Percentiles rank a stretch among this genome's conserved stretches.
Conservation (phyloP, 2,888 invertebrate species). For the Eupithecia subfuscata region DNA sequence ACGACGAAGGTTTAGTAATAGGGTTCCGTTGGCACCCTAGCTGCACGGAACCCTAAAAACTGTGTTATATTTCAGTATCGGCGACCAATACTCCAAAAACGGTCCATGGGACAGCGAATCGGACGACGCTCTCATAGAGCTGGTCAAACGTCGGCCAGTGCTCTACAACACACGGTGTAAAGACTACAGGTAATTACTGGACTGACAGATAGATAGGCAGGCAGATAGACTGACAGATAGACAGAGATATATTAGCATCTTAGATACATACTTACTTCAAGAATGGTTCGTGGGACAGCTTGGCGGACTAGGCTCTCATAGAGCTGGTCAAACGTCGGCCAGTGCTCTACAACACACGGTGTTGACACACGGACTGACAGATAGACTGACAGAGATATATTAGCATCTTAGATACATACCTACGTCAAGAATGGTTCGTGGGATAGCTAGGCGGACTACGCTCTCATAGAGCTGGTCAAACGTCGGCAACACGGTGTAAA, state of each 20-base stretch:
- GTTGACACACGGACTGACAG: constrained; percentile 7
- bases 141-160: constrained; percentile 17
- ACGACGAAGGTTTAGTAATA: too few relatives aligned
- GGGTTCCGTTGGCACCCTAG: too few relatives aligned
- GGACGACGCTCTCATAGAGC: constrained; percentile 22
- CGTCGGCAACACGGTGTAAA: too few relatives aligned
- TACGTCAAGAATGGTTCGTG: too few relatives aligned
- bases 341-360: constrained; percentile 18
- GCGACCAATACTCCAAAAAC: constrained; percentile 26
- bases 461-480: too few relatives aligned
- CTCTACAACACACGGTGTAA: constrained; percentile 23
- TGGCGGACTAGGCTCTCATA: constrained; percentile 19
- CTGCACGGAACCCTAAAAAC: not conserved
- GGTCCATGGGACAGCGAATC: constrained; percentile 22
- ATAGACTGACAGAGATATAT: too few relatives aligned
- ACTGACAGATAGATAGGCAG: not conserved
- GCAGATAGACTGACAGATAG: not conserved
- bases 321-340: constrained; percentile 22
- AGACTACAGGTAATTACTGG: constrained; percentile 12
- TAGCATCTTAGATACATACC: too few relatives aligned
- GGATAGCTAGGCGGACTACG: too few relatives aligned
- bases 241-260: too few relatives aligned
- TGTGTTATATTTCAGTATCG: constrained; percentile 18
- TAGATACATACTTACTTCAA: too few relatives aligned
- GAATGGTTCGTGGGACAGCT: constrained; percentile 21